phyloP scores from a whole-genome alignment of 2,797 vertebrate genomes.

The Myripristis jacobus region DNA sequence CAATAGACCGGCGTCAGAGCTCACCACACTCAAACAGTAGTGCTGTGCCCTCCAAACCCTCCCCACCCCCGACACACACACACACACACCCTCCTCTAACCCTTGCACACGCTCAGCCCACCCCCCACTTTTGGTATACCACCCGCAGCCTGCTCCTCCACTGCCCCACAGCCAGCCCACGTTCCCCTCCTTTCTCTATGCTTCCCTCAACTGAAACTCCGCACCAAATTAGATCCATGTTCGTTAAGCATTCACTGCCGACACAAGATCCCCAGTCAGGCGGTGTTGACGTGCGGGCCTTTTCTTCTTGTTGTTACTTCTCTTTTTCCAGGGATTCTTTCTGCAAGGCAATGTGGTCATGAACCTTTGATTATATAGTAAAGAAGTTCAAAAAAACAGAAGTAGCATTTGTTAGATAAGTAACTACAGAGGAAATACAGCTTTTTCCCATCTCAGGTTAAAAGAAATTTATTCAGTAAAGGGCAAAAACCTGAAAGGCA shows the following conservation, averaged over 20 bases:
- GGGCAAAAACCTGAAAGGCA: background rate
- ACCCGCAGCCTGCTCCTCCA: conserved; percentile 35
- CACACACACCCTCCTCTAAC: conserved; percentile 11
- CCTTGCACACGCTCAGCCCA: conserved; percentile 16
- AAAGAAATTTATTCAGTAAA: background rate
- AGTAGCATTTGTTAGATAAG: conserved; percentile 24
- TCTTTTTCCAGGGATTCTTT: conserved; percentile 38
- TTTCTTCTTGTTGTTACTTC: conserved; percentile 24
- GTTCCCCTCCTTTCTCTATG: conserved; percentile 6
- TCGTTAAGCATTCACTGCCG: conserved; percentile 40
- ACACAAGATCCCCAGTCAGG: conserved; percentile 32
- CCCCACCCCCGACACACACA: too few relatives aligned
- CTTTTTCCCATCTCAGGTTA: conserved; percentile 22
- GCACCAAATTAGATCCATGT: conserved; percentile 58
- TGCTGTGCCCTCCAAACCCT: conserved; percentile 44
- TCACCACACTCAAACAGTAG: conserved; percentile 74
- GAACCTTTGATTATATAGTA: conserved; percentile 38
- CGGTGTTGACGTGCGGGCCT: conserved; percentile 27
- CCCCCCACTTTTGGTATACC: conserved; percentile 31
- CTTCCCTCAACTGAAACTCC: conserved; percentile 22
- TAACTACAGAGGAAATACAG: conserved; percentile 10
- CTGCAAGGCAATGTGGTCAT: conserved; percentile 36
- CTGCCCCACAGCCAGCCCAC: background rate
- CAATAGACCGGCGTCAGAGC: conserved; percentile 76
- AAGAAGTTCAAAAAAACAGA: conserved; percentile 17